Conservation (phyloP, 1,140 invertebrate genomes). For the Drosophila sechellia region DNA sequence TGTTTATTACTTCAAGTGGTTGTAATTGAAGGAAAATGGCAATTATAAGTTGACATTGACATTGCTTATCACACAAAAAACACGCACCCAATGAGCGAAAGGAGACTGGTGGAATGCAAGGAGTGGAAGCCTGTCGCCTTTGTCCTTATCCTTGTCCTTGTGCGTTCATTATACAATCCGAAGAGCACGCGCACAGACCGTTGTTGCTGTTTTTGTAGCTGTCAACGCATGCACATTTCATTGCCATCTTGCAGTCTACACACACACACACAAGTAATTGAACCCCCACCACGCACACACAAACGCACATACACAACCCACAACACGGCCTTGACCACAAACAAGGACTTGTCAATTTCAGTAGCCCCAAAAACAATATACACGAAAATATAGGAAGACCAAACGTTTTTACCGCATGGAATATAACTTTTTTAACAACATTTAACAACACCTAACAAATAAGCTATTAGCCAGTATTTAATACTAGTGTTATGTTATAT, state of each 20-base stretch:
- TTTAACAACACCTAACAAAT: neutral
- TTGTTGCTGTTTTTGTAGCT: slow-evolving; percentile 33
- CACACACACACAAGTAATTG: neutral
- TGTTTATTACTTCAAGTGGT: slow-evolving; percentile 34
- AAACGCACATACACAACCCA: slow-evolving; percentile 6
- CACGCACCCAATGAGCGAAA: slow-evolving; percentile 1
- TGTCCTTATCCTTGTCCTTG: slow-evolving; percentile 55
- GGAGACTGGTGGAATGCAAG: neutral
- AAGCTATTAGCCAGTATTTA: no score
- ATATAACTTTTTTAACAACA: neutral
- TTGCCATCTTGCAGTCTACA: slow-evolving; percentile 48
- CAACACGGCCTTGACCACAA: slow-evolving; percentile 68
- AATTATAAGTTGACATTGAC: slow-evolving; percentile 43
- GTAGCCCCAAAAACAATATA: slow-evolving; percentile 15
- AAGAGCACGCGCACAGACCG: slow-evolving; percentile 32
- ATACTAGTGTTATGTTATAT: no score
- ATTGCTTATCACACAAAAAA: slow-evolving; percentile 30
- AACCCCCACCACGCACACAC: neutral
- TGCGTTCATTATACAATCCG: slow-evolving; percentile 53
- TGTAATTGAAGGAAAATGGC: slow-evolving; percentile 30
- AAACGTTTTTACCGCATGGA: neutral
- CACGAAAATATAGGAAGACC: neutral
- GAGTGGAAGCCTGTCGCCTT: slow-evolving; percentile 7
- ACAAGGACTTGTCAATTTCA: slow-evolving; percentile 71
- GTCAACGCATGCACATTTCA: slow-evolving; percentile 64